Evolutionary conservation across 2,113 vertebrate genomes (phyloP).

Genomic region (Dicerorhinus sumatrensis): DNA sequence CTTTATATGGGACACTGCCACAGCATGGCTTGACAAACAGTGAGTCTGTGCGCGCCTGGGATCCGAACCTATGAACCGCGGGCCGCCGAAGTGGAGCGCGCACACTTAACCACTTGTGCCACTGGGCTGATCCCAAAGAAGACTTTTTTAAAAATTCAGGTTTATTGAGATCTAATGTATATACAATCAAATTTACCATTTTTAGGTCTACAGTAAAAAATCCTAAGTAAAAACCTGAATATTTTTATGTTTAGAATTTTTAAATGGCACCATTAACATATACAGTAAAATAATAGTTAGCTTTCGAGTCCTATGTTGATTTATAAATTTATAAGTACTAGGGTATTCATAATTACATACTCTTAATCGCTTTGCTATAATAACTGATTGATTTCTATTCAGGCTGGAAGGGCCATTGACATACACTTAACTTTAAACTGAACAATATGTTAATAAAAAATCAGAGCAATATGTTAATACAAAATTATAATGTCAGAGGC

Average conservation of each 20-base stretch:
- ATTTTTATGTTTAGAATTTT: constrained; percentile 42
- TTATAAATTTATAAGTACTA: constrained; percentile 1
- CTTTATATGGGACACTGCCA: too few relatives aligned
- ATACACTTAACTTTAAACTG: neutral
- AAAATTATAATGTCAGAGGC: constrained; percentile 17
- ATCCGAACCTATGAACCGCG: too few relatives aligned
- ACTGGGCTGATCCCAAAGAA: neutral
- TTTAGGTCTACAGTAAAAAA: neutral
- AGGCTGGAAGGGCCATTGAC: neutral
- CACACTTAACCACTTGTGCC: too few relatives aligned
- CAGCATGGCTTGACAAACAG: too few relatives aligned
- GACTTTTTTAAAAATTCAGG: neutral
- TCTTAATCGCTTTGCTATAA: neutral
- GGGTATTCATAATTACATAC: neutral
- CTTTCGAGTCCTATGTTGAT: neutral
- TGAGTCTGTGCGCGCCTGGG: too few relatives aligned
- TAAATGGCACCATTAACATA: neutral
- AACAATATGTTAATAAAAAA: neutral
- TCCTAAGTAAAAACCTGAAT: neutral
- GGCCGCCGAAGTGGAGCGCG: too few relatives aligned
- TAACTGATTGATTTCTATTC: constrained; percentile 1
- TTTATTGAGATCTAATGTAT: neutral
- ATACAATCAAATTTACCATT: neutral
- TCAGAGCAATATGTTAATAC: neutral
- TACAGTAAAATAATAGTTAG: neutral